Base-by-base conservation (phyloP, 2,888 invertebrate genomes). In the Mesodorylaimus sp. region DNA sequence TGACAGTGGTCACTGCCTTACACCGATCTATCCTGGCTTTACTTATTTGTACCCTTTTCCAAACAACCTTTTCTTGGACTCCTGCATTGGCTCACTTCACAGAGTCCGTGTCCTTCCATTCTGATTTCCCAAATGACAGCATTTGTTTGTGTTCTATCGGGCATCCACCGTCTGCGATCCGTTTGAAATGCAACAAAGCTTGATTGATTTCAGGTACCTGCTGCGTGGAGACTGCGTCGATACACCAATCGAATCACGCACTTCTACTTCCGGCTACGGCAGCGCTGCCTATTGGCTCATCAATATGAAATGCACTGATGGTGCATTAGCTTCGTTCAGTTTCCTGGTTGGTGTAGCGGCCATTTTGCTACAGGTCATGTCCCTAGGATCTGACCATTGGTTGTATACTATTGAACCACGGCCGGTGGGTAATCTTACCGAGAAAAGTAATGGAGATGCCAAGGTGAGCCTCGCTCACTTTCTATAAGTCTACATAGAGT, bases 361-460 rank as follows among this genome's bases (percentile, higher is more conserved):
- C 3, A 7, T 44, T 7, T 10, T 44, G 3, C 7, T 44, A 7
- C 44, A 44, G n/a, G 3, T 25, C 3, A 7, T 44, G 5, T 44
- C 44, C n/a, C 21, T 44, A 26, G 13, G 44, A 16, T 21, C 44
- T 3, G 44, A 44, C 13, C 25, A 44, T 23, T 44, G 44, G 44
- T 10, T 44, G 3, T 10, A 5, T 10, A 44, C 44, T 44, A 10
- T 24, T 16, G 44, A 44, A 44, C 44, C 44, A 5, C 16, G 19
- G 19, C 41, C 19, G 7, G 19, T 41, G 10, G 21, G 21, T n/a
- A 41, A 5, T n/a, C n/a, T n/a, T n/a, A n/a, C n/a, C n/a, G n/a
- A n/a, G n/a, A n/a, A n/a, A n/a, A n/a, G n/a, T n/a, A n/a, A n/a
- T n/a, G n/a, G n/a, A n/a, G n/a, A n/a, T n/a, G n/a, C n/a, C n/a